Base-by-base conservation (phyloP, 2,888 invertebrate species). In the Melipona bicolor region DNA sequence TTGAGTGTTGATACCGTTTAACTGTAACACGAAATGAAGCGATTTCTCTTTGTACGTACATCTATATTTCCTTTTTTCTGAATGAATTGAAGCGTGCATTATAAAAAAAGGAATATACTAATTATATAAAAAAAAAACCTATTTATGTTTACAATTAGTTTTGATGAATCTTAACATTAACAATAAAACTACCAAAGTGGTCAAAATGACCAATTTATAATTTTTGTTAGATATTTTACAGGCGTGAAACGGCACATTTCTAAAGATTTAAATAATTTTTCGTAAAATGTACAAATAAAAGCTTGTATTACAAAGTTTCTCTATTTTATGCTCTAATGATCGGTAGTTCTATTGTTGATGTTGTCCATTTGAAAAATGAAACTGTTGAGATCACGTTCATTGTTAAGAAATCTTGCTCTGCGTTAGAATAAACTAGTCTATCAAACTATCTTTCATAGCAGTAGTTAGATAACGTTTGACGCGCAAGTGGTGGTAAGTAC, bases 1-100 rank as follows among this genome's bases (percentile, higher is more conserved):
- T 95, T 98, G 98, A 0, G 98, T 98, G 92, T 98, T 98, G 81
- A 98, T 96, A 73, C 99, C 99, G 92, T 98, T 98, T 75, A 99
- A 94, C 98, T 98, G 94, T 27, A 95, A 94, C 32, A 49, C 6
- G 49, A 43, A 64, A 24, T 52, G 5, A 17, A 43, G 0, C 15
- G n/a, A 54, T 69, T 61, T 6, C 67, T 24, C 11, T 59, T 19
- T 13, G 3, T 36, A 21, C 4, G 4, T 11, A n/a, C 11, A 4
- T 13, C 4, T 13, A 21, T 32, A 11, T 64, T 4, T 62, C 17
- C 2, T 32, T n/a, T n/a, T 56, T 56, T 56, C 21, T 3, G n/a
- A 0, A 13, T 59, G n/a, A 3, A 15, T 59, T 15, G 15, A 59
- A 2, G 5, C 11, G 3, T 13, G 4, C 19, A 0, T 64, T 21